Percentiles rank a stretch among this genome's conserved stretches.
phyloP scores from a whole-genome alignment of 2,888 invertebrate genomes.

The Cataglyphis rosenhaueri region DNA sequence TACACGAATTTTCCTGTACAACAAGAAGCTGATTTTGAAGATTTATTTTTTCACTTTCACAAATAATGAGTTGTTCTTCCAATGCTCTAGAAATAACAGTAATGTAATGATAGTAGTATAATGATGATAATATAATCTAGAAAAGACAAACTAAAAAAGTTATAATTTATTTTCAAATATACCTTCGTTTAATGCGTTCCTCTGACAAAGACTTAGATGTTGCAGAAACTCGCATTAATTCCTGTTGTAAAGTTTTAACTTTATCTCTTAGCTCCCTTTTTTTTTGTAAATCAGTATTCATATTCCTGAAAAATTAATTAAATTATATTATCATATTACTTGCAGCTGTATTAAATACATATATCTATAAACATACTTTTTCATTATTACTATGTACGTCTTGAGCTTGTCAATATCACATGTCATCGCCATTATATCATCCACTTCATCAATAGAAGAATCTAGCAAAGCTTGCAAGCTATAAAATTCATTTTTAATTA shows the following conservation, averaged over 20 bases:
- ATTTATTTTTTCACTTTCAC: slow-evolving; percentile 53
- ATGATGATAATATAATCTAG: not conserved
- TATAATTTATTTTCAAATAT: slow-evolving; percentile 73
- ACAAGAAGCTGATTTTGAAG: slow-evolving; percentile 53
- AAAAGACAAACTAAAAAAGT: not conserved
- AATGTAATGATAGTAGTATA: not conserved
- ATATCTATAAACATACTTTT: slow-evolving; percentile 61
- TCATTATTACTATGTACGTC: slow-evolving; percentile 69
- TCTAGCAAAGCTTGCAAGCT: slow-evolving; percentile 87
- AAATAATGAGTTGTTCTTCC: slow-evolving; percentile 48
- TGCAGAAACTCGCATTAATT: slow-evolving; percentile 63
- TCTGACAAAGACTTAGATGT: slow-evolving; percentile 66
- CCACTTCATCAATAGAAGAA: slow-evolving; percentile 88
- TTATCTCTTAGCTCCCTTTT: slow-evolving; percentile 62
- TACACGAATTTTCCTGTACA: not conserved
- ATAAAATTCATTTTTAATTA: slow-evolving; percentile 77
- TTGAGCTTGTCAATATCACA: slow-evolving; percentile 87
- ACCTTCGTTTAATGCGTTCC: slow-evolving; percentile 84
- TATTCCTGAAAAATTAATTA: slow-evolving; percentile 65
- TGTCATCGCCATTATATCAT: slow-evolving; percentile 88
- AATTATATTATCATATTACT: not conserved
- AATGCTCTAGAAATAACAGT: slow-evolving; percentile 52
- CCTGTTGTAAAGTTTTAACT: slow-evolving; percentile 64
- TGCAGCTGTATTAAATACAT: not conserved
- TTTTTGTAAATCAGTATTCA: slow-evolving; percentile 55